These are phyloP conservation scores for Spatula versicolor DNA, from an alignment of 2,797 vertebrate species.

Conservation along the genomic window DNA sequence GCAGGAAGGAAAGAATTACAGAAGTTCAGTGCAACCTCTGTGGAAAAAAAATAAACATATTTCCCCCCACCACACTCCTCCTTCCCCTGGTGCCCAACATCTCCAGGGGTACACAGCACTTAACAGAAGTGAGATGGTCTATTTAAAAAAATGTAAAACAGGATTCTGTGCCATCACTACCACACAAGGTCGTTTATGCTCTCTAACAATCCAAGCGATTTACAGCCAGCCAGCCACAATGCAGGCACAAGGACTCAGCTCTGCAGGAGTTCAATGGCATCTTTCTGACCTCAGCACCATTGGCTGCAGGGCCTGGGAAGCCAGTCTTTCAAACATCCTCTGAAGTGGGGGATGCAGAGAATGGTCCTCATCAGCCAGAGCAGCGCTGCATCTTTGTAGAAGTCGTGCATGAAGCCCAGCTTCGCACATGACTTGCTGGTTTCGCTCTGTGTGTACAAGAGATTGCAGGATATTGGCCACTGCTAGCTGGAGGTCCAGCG, in stretches of 20 bases:
- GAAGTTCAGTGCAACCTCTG: not conserved
- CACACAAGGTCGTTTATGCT: not conserved
- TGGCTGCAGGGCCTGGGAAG: conserved; percentile 94
- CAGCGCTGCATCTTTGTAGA: conserved; percentile 92
- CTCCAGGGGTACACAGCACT: not conserved
- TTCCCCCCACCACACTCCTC: not conserved
- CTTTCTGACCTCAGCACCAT: conserved; percentile 90
- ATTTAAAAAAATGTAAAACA: not conserved
- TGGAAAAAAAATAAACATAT: not conserved
- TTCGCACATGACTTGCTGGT: conserved; percentile 97
- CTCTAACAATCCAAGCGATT: not conserved
- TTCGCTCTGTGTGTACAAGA: conserved; percentile 93
- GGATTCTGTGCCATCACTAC: not conserved
- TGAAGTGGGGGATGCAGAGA: conserved; percentile 93
- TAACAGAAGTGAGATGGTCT: not conserved
- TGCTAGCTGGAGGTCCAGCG: conserved; percentile 93
- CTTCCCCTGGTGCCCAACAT: accelerated
- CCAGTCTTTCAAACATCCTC: conserved; percentile 96
- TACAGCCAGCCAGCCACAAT: accelerated
- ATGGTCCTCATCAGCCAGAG: conserved; percentile 95
- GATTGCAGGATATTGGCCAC: conserved; percentile 95
- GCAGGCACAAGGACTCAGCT: not conserved
- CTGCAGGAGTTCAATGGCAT: not conserved
- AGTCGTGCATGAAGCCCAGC: conserved; percentile 92
- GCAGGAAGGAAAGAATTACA: not conserved